Base-by-base conservation (phyloP, 2,888 invertebrate species). In the Stomorhina lunata region DNA sequence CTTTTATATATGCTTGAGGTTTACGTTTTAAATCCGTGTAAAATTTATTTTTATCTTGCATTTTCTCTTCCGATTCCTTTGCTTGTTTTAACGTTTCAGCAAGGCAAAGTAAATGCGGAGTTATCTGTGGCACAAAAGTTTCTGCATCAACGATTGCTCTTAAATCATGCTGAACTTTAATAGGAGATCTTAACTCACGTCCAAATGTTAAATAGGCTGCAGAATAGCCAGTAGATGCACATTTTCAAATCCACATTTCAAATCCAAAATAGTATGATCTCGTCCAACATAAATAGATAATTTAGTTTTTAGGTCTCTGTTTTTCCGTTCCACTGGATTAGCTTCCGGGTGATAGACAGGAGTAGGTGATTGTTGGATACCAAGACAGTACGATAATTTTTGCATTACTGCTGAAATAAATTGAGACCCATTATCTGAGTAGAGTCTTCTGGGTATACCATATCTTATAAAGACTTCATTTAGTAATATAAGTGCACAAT, bases 341-440 rank as follows among this genome's bases (percentile, higher is more conserved):
- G 87, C 86, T 27, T 88, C 85, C 0, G 89, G 90, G 37, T 90
- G 89, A 80, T 90, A 89, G 0, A 88, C 61, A 0, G 89, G 88
- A 1, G 85, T 85, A 27, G 78, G 80, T 0, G 25, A 12, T 57
- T 84, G 84, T 22, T 59, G 9, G 10, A 53, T 68, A 2, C 37
- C 50, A 10, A 68, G 25, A 7, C 40, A 68, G 53, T 9, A 80
- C 0, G 76, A 72, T 0, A 88, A 37, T 43, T 89, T 84, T 61
- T 90, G 90, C 88, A 90, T 88, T 0, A 89, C 75, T 0, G 82
- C 22, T 7, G 63, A 76, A 25, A 68, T 27, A 37, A 76, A 76
- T 12, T 68, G 63, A 9, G 50, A n/a, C 34, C 34, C 63, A 15
- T 72, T 61, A 5, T 48, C 55, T 1, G 53, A 25, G 17, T 78